These are phyloP conservation scores for Bolborhynchus lineola DNA, from an alignment of 2,113 vertebrate genomes.

Conservation along the genomic window DNA sequence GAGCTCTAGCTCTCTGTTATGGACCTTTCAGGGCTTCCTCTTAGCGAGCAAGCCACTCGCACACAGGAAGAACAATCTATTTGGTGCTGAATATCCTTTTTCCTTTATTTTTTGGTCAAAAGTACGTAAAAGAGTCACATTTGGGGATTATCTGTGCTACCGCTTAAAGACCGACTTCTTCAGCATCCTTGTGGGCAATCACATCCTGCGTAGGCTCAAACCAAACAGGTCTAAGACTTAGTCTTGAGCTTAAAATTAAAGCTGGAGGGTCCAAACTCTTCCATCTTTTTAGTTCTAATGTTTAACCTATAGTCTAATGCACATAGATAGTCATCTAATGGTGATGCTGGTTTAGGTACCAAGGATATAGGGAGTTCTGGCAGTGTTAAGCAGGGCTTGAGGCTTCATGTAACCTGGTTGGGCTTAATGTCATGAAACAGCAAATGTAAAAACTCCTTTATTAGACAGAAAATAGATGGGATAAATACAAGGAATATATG, in stretches of 20 bases:
- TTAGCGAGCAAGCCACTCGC: neutral
- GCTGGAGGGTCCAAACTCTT: neutral
- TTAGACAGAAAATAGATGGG: neutral
- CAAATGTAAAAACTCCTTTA: neutral
- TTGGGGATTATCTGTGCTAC: neutral
- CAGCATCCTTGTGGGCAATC: too few species aligned
- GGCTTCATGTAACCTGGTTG: accelerated
- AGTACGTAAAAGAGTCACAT: neutral
- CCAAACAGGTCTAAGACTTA: neutral
- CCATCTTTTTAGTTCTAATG: neutral
- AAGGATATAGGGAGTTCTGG: neutral
- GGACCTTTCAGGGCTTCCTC: neutral
- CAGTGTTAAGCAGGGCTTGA: neutral
- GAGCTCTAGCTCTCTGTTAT: neutral
- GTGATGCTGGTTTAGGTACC: neutral
- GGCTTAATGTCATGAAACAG: neutral
- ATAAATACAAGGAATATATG: neutral
- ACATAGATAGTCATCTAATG: neutral
- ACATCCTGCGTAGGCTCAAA: neutral
- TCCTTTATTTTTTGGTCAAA: neutral
- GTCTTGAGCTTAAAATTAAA: neutral
- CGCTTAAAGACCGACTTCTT: neutral
- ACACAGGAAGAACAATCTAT: neutral
- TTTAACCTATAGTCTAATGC: neutral
- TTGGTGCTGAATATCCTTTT: neutral